These are phyloP conservation scores for Nyleta sp. DNA, from an alignment of 2,888 invertebrate species.

Conservation along the genomic window DNA sequence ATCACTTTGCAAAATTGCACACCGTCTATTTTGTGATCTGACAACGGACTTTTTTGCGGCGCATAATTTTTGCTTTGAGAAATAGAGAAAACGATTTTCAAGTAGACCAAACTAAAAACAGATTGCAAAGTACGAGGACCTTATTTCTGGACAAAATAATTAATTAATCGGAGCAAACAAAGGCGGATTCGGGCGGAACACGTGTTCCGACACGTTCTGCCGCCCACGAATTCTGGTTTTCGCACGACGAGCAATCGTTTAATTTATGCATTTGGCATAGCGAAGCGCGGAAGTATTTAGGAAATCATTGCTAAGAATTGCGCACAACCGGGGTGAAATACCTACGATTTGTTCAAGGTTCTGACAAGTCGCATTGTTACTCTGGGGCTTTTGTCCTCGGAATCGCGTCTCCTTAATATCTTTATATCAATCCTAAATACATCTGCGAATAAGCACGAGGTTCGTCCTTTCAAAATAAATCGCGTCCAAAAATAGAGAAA, in stretches of 20 bases:
- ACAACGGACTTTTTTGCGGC: too few species aligned
- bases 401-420: background rate
- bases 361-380: slow-evolving; percentile 24
- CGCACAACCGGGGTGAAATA: slow-evolving; percentile 54
- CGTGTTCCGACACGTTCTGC: slow-evolving; percentile 61
- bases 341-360: slow-evolving; percentile 64
- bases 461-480: background rate
- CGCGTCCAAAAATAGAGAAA: too few species aligned
- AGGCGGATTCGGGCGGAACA: slow-evolving; percentile 37
- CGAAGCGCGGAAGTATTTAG: slow-evolving; percentile 70
- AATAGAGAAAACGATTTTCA: background rate
- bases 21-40: too few species aligned
- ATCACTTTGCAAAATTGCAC: too few species aligned
- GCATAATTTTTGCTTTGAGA: too few species aligned
- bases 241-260: slow-evolving; percentile 59
- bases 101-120: slow-evolving; percentile 18
- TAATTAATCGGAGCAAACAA: slow-evolving; percentile 45
- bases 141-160: slow-evolving; percentile 29
- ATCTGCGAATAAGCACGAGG: too few species aligned
- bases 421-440: too few species aligned
- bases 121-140: background rate
- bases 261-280: slow-evolving; percentile 72
- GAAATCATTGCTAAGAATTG: slow-evolving; percentile 60
- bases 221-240: slow-evolving; percentile 57
- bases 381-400: background rate